A percentile compares a stretch with the other conserved stretches of the same genome.
Conservation (phyloP, 92 coral and sea anemone species). For the Porites cylindrica region DNA sequence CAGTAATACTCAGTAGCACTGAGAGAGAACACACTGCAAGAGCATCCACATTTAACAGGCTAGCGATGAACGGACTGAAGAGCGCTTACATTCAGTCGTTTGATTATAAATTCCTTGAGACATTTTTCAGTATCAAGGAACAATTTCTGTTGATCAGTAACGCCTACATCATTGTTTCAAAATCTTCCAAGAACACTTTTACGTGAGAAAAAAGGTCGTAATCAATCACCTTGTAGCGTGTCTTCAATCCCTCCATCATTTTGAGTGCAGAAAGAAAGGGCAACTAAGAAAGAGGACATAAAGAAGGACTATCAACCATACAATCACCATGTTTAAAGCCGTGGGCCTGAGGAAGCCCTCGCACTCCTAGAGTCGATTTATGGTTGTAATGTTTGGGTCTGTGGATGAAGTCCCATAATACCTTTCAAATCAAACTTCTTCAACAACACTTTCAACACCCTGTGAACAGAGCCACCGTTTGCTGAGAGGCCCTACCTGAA, state of each 20-base stretch:
- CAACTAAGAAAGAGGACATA: conserved; percentile 31
- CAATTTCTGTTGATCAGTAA: neutral
- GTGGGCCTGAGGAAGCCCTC: neutral
- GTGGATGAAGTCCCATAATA: too few relatives aligned
- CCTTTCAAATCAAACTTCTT: neutral
- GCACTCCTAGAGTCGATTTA: neutral
- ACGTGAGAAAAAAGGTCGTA: neutral
- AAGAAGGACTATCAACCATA: neutral
- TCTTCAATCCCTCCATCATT: conserved; percentile 58
- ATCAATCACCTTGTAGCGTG: conserved; percentile 52
- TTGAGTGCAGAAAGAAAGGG: conserved; percentile 53
- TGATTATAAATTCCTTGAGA: neutral
- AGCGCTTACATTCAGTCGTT: neutral
- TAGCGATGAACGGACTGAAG: conserved; percentile 17
- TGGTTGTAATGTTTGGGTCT: too few relatives aligned
- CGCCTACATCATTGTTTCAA: neutral
- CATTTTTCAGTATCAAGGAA: neutral
- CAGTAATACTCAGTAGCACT: neutral
- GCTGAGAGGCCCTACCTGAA: neutral
- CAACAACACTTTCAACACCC: neutral
- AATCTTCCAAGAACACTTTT: neutral
- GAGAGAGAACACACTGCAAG: neutral
- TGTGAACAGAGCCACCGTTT: neutral
- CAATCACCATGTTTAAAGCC: neutral
- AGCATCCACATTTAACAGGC: neutral